phyloP scores from a whole-genome alignment of 2,797 vertebrate genomes.

The Cetoscarus ocellatus region DNA sequence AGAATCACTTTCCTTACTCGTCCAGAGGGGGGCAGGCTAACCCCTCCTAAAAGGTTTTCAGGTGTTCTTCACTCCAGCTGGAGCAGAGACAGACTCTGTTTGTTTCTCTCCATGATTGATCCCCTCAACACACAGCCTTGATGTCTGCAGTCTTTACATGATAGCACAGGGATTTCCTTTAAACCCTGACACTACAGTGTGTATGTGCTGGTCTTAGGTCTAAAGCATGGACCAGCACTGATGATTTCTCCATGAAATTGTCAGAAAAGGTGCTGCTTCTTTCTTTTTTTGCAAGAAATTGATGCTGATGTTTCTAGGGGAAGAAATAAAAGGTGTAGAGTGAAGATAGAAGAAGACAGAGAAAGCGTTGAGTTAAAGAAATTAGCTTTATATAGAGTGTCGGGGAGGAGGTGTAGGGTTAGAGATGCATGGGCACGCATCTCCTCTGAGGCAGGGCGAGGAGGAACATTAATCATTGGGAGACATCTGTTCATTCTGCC shows the following conservation, averaged over 20 bases:
- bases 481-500: slow-evolving; percentile 86
- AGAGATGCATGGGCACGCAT: slow-evolving; percentile 73
- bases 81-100: slow-evolving; percentile 26
- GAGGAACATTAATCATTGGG: slow-evolving; percentile 85
- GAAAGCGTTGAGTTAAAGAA: slow-evolving; percentile 56
- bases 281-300: neutral
- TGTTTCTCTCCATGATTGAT: slow-evolving; percentile 45
- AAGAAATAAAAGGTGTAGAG: slow-evolving; percentile 11
- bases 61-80: slow-evolving; percentile 13
- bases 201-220: slow-evolving; percentile 1
- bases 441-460: slow-evolving; percentile 72
- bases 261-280: neutral
- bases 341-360: slow-evolving; percentile 13
- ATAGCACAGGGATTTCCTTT: slow-evolving; percentile 26
- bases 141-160: slow-evolving; percentile 8
- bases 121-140: slow-evolving; percentile 26
- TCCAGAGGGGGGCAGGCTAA: slow-evolving; percentile 70
- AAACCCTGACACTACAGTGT: slow-evolving; percentile 1
- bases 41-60: slow-evolving; percentile 21
- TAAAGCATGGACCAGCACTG: neutral
- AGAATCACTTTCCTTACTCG: neutral
- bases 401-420: slow-evolving; percentile 54
- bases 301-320: neutral
- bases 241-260: neutral
- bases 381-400: slow-evolving; percentile 64